Base-by-base conservation (phyloP, 2,113 vertebrate species). In the Strigops habroptila region DNA sequence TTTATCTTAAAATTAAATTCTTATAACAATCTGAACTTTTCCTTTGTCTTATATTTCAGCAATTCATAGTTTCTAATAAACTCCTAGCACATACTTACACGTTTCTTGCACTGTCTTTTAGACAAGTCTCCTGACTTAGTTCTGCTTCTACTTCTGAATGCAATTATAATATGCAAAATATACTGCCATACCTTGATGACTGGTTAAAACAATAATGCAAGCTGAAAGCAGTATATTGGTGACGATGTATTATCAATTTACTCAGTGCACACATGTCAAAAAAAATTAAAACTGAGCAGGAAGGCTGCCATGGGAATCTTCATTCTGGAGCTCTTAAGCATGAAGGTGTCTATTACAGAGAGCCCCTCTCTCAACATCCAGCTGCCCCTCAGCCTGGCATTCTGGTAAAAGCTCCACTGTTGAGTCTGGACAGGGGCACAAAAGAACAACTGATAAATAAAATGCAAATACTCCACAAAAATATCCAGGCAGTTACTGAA, bases 1-100 rank as follows among this genome's bases (percentile, higher is more conserved):
- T 92, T 65, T 73, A 79, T 63, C 43, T 93, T 91, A 95, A 83
- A 94, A 70, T 64, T 92, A 64, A 88, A 88, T 91, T 85, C 74
- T 80, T 76, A 49, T 79, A 91, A 70, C 17, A 76, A 90, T 11
- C 31, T 64, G 60, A 89, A 84, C 43, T 76, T 57, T 33, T 73
- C 51, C 28, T 74, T 81, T 60, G n/a, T 52, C 88, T 86, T 52
- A 10, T 74, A 82, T 81, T 87, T 82, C 77, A 84, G 74, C 23
- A 76, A 77, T 95, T 91, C 75, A 96, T n/a, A 77, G 62, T 59
- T 68, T 67, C 62, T 85, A 78, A 87, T 73, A 73, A 88, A 84
- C 80, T 88, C 64, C 70, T 67, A 48, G 49, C 39, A 82, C 65
- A 70, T 30, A 59, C n/a, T 28, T 76, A 68, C 4, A 83, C 67